Base-by-base conservation (phyloP, 1,140 invertebrate genomes). In the Phymastichus coffea region DNA sequence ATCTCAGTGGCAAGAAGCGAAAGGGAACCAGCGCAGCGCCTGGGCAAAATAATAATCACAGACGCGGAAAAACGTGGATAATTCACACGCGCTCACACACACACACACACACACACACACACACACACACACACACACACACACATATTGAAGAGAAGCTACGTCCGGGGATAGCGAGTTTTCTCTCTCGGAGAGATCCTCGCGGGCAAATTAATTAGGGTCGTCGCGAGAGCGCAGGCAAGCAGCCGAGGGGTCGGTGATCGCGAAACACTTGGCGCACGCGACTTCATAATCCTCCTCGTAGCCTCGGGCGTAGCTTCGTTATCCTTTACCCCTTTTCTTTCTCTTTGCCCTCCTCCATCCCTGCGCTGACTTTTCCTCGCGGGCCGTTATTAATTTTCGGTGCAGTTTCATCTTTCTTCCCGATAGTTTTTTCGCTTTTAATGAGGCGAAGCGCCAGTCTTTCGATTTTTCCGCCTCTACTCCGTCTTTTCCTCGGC, bases 221-320 rank as follows among this genome's bases (percentile, higher is more conserved):
- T 58, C 48, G 38, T 44, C 40, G 28, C 25, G 35, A 26, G 28
- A 37, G 57, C 28, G 6, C 28, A 7, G 6, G 28, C 28, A 33
- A 33, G n/a, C n/a, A n/a, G n/a, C n/a, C n/a, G n/a, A 10, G 6
- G 35, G 26, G 9, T 43, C 22, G 25, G 25, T 19, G 47, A 57
- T 57, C 55, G 46, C 26, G 46, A 57, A 57, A 49, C 55, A 57
- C 55, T 57, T 57, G 55, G 48, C 49, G 48, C 57, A 46, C 57
- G 38, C 48, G 41, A 51, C 48, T 58, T 58, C 57, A 52, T 58
- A 58, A 58, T 52, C 48, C 40, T 12, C 28, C 28, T 33, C 12
- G 6, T 33, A 58, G 37, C 57, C 30, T 52, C 28, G 37, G 19
- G 41, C 26, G n/a, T 37, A 17, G 43, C 14, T 20, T 33, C 46